phyloP scores from a whole-genome alignment of 1,140 invertebrate genomes.

The Parasteatoda tepidariorum region DNA sequence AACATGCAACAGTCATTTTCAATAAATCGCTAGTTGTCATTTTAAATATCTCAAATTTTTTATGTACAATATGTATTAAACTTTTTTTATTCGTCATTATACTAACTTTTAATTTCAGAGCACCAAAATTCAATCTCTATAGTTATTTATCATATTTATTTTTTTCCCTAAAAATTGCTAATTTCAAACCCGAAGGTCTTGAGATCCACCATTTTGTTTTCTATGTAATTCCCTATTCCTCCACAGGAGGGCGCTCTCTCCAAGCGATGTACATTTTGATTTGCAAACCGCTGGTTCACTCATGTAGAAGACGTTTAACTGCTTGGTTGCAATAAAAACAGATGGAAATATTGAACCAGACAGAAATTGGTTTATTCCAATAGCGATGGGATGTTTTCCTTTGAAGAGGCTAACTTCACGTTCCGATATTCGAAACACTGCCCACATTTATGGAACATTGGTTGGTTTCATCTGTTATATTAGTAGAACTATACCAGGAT shows the following conservation, averaged over 20 bases:
- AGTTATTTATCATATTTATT: constrained; percentile 22
- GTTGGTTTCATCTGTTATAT: too few relatives aligned
- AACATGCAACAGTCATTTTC: constrained; percentile 55
- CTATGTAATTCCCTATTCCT: background rate
- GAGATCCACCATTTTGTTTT: constrained; percentile 2
- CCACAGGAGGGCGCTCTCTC: background rate
- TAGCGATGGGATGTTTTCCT: too few relatives aligned
- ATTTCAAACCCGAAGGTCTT: constrained; percentile 51
- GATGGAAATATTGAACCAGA: too few relatives aligned
- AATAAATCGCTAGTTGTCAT: constrained; percentile 38
- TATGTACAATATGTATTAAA: constrained; percentile 54
- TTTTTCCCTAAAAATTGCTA: constrained; percentile 58
- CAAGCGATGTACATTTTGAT: too few relatives aligned
- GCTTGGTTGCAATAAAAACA: too few relatives aligned
- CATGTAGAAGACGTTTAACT: too few relatives aligned
- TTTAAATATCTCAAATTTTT: constrained; percentile 32
- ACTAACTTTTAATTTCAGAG: constrained; percentile 49
- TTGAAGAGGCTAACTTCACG: too few relatives aligned
- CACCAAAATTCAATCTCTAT: constrained; percentile 58
- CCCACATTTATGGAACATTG: too few relatives aligned
- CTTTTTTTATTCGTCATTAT: constrained; percentile 35
- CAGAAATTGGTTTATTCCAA: too few relatives aligned
- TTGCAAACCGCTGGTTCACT: too few relatives aligned
- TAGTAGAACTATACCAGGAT: constrained; percentile 1
- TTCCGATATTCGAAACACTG: too few relatives aligned